Evolutionary conservation across 92 coral and sea anemone genomes (phyloP).

Genomic region (Porites lobata): DNA sequence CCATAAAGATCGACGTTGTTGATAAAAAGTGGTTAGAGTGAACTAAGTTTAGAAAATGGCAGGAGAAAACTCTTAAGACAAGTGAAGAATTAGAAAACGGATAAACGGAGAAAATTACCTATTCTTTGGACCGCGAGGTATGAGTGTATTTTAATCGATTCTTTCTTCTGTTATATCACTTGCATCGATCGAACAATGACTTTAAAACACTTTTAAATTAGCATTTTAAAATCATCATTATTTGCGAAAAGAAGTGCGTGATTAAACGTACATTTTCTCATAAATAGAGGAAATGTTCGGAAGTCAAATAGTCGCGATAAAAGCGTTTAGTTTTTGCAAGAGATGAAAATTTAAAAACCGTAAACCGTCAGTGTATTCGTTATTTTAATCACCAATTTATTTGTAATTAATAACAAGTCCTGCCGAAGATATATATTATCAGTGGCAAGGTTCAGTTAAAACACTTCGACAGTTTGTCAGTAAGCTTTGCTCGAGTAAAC

Average conservation of each 20-base stretch:
- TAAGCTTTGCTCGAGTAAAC: not conserved
- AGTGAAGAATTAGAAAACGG: not conserved
- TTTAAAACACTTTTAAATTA: slow-evolving; percentile 51
- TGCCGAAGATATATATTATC: slow-evolving; percentile 20
- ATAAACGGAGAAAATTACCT: not conserved
- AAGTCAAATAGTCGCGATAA: not conserved
- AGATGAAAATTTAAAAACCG: not conserved
- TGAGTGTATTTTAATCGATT: slow-evolving; percentile 1
- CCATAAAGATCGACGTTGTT: slow-evolving; percentile 6
- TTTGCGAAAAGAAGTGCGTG: slow-evolving; percentile 3
- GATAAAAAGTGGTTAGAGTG: slow-evolving; percentile 1
- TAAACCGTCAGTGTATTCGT: slow-evolving; percentile 26
- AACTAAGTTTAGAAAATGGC: no score
- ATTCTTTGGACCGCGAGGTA: not conserved
- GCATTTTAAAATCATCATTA: slow-evolving; percentile 34
- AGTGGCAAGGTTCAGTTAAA: slow-evolving; percentile 32
- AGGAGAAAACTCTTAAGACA: not conserved
- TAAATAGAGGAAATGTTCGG: not conserved
- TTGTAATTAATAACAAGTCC: slow-evolving; percentile 56
- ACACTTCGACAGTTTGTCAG: slow-evolving; percentile 32
- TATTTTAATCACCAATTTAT: slow-evolving; percentile 56
- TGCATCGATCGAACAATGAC: slow-evolving; percentile 7
- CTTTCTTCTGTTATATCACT: slow-evolving; percentile 8
- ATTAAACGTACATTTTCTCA: not conserved
- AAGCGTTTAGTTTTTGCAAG: not conserved